Conservation (phyloP, 2,888 invertebrate genomes). For the Unio delphinus region DNA sequence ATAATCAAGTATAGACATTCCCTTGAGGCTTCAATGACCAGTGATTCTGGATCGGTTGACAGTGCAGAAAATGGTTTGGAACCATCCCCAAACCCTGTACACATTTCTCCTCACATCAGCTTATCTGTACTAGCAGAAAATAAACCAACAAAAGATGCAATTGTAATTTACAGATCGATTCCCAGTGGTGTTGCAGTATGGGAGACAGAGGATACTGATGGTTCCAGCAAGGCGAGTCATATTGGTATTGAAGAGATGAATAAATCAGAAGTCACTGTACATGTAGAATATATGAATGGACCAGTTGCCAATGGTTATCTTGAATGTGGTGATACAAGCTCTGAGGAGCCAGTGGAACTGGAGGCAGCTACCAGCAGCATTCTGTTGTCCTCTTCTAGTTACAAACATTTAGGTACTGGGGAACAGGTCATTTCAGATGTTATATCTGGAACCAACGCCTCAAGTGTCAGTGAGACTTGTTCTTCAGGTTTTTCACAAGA, state of each 20-base stretch:
- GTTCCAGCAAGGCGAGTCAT: too few relatives aligned
- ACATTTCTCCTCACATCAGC: too few relatives aligned
- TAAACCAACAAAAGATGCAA: too few relatives aligned
- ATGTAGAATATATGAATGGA: background rate
- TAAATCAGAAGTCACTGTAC: background rate
- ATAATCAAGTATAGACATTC: constrained; percentile 27
- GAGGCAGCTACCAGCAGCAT: background rate
- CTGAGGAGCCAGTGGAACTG: background rate
- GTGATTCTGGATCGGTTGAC: too few relatives aligned
- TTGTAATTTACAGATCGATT: too few relatives aligned
- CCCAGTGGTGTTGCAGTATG: too few relatives aligned
- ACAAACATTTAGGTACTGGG: background rate
- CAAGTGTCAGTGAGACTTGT: background rate
- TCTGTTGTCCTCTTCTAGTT: background rate
- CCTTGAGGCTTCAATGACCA: too few relatives aligned
- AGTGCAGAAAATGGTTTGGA: too few relatives aligned
- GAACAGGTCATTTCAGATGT: background rate
- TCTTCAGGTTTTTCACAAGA: background rate
- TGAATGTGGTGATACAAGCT: background rate
- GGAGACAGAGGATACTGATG: too few relatives aligned
- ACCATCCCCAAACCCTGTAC: too few relatives aligned
- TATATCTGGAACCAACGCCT: background rate
- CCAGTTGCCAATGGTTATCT: background rate
- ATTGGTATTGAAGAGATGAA: background rate
- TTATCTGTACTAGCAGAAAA: too few relatives aligned